These are phyloP conservation scores for Vultur gryphus DNA, from an alignment of 2,797 vertebrate species.

Conservation along the genomic window DNA sequence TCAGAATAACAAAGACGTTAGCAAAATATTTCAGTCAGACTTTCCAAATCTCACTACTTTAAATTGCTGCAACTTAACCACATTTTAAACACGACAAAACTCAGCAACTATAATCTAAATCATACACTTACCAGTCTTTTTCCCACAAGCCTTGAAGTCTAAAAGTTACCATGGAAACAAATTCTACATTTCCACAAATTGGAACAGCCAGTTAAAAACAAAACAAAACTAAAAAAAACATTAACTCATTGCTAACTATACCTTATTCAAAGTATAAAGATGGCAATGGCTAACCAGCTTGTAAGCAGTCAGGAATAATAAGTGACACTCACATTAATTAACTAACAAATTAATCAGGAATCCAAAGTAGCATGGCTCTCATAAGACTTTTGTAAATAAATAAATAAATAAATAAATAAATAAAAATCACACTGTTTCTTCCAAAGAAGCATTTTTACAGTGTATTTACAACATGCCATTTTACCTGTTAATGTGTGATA, in stretches of 20 bases:
- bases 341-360: not conserved
- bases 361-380: not conserved
- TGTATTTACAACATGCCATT: not conserved
- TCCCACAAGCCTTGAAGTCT: not conserved
- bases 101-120: conserved; percentile 25
- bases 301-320: not conserved
- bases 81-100: conserved; percentile 27
- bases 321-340: not conserved
- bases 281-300: not conserved
- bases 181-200: conserved; percentile 27
- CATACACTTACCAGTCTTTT: not conserved
- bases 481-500: not conserved
- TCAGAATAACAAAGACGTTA: not conserved
- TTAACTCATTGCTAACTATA: conserved; percentile 8
- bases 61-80: not conserved
- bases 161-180: conserved; percentile 65
- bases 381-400: not conserved
- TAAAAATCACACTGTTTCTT: not conserved
- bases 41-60: not conserved
- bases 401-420: too few relatives aligned
- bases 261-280: not conserved
- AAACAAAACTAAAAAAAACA: not conserved
- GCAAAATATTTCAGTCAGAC: not conserved
- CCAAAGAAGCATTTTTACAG: not conserved
- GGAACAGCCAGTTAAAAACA: conserved; percentile 14